Percentiles rank a stretch among this genome's conserved stretches.
phyloP scores from a whole-genome alignment of 1,140 invertebrate genomes.

The Euura lappo region DNA sequence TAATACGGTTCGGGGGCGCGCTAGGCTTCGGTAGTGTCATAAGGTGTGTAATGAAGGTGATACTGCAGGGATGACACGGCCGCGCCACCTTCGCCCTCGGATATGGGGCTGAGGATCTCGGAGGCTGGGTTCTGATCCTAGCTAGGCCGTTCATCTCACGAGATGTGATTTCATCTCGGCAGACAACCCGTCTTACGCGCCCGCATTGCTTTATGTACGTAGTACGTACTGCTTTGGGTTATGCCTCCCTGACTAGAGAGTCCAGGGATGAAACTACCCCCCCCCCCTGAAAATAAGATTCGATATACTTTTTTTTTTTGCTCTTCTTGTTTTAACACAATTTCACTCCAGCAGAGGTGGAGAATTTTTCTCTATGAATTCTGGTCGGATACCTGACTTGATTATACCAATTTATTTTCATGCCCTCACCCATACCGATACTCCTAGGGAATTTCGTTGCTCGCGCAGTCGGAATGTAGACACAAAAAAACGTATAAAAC shows the following conservation, averaged over 20 bases:
- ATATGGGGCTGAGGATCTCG: neutral
- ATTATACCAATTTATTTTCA: conserved; percentile 39
- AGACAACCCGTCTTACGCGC: conserved; percentile 2
- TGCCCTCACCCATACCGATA: conserved; percentile 22
- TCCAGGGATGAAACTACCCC: no score
- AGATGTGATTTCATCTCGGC: conserved; percentile 14
- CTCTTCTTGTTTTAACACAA: no score
- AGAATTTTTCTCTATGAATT: no score
- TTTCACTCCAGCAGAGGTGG: no score
- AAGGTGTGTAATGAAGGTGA: conserved; percentile 14
- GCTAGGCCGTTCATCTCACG: conserved; percentile 12
- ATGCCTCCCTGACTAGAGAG: no score
- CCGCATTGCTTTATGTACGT: neutral
- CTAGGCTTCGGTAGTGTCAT: neutral
- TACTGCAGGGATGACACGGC: conserved; percentile 11
- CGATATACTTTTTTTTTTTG: no score
- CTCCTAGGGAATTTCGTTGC: neutral
- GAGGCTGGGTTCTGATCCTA: conserved; percentile 7
- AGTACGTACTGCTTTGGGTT: neutral
- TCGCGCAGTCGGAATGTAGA: neutral
- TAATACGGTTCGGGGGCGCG: no score
- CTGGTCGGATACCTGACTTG: conserved; percentile 17
- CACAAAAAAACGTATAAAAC: neutral
- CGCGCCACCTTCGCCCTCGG: neutral
- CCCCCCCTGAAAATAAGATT: no score